phyloP scores from a whole-genome alignment of 64 coral and sea anemone genomes.

The Pachyseris speciosa region DNA sequence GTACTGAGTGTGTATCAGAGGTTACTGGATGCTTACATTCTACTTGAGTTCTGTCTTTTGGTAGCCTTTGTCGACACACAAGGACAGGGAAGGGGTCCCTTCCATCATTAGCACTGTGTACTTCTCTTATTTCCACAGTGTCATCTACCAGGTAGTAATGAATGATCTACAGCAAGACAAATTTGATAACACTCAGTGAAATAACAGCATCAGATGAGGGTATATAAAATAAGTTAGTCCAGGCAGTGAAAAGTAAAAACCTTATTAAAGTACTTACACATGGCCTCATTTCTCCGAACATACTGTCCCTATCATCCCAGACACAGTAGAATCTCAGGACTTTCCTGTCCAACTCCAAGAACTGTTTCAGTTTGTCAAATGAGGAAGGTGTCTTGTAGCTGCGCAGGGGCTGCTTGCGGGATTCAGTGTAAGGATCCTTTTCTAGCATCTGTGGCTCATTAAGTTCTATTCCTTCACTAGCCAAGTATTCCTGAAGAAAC shows the following conservation, averaged over 20 bases:
- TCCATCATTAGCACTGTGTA: slow-evolving; percentile 93
- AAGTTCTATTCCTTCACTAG: slow-evolving; percentile 98
- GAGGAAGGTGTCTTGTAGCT: slow-evolving; percentile 89
- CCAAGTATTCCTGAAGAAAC: slow-evolving; percentile 97
- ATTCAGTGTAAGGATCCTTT: slow-evolving; percentile 87
- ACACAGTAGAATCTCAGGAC: slow-evolving; percentile 98
- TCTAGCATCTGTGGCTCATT: slow-evolving; percentile 59
- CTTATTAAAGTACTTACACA: slow-evolving; percentile 92
- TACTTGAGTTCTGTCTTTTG: slow-evolving; percentile 81
- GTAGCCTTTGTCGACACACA: slow-evolving; percentile 88
- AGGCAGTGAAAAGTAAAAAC: background rate
- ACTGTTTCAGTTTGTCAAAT: slow-evolving; percentile 98
- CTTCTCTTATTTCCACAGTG: slow-evolving; percentile 97
- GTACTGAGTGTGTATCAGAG: no score
- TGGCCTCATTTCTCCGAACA: slow-evolving; percentile 99
- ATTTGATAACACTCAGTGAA: background rate
- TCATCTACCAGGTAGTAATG: slow-evolving; percentile 99
- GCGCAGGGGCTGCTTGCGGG: slow-evolving; percentile 82
- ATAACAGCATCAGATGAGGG: background rate
- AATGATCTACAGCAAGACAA: slow-evolving; percentile 70
- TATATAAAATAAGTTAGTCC: background rate
- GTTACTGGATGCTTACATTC: slow-evolving; percentile 74
- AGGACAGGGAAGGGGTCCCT: slow-evolving; percentile 97
- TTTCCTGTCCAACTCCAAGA: slow-evolving; percentile 90
- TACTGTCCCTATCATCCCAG: slow-evolving; percentile 99